Conservation (phyloP, 2,113 vertebrate species). For the Indri indri region DNA sequence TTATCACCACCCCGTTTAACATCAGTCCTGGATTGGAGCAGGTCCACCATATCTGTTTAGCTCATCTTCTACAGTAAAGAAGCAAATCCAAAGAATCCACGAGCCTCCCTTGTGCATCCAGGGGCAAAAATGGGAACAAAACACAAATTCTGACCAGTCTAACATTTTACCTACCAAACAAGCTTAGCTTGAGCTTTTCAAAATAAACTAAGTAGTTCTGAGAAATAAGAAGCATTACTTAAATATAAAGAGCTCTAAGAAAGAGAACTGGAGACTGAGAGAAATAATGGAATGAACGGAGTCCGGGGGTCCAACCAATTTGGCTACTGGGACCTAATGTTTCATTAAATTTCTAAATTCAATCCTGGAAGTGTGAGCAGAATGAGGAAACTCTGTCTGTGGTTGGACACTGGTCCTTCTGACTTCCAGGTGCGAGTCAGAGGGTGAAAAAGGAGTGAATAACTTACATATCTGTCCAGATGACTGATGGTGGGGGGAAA, state of each 20-base stretch:
- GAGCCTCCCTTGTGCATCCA: background rate
- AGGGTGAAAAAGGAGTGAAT: slow-evolving; percentile 67
- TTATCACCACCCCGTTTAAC: background rate
- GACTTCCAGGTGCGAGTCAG: slow-evolving; percentile 65
- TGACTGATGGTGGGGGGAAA: slow-evolving; percentile 78
- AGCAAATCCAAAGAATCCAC: background rate
- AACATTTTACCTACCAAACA: background rate
- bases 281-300: background rate
- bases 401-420: slow-evolving; percentile 54
- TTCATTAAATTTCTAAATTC: slow-evolving; percentile 50
- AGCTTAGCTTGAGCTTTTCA: background rate
- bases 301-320: background rate
- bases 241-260: background rate
- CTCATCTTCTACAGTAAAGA: background rate
- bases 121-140: background rate
- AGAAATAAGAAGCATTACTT: background rate
- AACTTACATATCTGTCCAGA: slow-evolving; percentile 69
- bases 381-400: slow-evolving; percentile 37
- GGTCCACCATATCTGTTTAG: background rate
- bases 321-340: background rate
- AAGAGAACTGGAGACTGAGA: background rate
- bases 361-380: background rate
- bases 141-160: background rate
- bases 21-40: background rate
- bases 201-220: background rate